Evolutionary conservation across 2,888 invertebrate species (phyloP).

Genomic region (Pseudococcus jackbeardsleyi): DNA sequence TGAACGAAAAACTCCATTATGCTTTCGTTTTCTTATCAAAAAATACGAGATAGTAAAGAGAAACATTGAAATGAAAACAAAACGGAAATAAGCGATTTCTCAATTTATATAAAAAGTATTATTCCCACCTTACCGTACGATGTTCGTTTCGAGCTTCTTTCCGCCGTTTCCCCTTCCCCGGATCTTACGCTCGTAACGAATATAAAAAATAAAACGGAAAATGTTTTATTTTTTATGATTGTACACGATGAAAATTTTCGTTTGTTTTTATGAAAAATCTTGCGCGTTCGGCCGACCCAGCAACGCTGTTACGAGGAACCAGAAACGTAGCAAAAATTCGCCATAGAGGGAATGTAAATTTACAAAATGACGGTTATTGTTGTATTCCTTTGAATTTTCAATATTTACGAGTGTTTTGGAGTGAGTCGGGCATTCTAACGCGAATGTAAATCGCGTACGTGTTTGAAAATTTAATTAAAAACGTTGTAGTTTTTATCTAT

Average conservation of each 20-base stretch:
- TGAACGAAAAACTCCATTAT: conserved; percentile 35
- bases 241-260: neutral
- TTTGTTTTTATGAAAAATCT: conserved; percentile 36
- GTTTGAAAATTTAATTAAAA: conserved; percentile 52
- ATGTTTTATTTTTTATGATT: conserved; percentile 23
- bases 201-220: conserved; percentile 16
- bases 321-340: neutral
- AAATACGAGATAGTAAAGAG: conserved; percentile 35
- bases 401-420: neutral
- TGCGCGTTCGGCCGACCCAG: neutral
- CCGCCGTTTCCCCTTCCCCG: neutral
- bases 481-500: neutral
- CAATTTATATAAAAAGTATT: conserved; percentile 49
- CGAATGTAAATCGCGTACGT: conserved; percentile 25
- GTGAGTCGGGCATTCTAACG: neutral
- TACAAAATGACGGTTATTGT: conserved; percentile 15
- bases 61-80: conserved; percentile 63
- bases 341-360: neutral
- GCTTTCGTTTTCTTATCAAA: conserved; percentile 35
- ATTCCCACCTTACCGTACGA: neutral
- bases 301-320: neutral
- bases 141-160: neutral
- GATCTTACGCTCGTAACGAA: neutral
- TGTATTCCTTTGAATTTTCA: conserved; percentile 33
- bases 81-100: conserved; percentile 58